A percentile compares a stretch with the other conserved stretches of the same genome.
phyloP scores from a whole-genome alignment of 2,888 invertebrate species.

The Heliconius ethilla region DNA sequence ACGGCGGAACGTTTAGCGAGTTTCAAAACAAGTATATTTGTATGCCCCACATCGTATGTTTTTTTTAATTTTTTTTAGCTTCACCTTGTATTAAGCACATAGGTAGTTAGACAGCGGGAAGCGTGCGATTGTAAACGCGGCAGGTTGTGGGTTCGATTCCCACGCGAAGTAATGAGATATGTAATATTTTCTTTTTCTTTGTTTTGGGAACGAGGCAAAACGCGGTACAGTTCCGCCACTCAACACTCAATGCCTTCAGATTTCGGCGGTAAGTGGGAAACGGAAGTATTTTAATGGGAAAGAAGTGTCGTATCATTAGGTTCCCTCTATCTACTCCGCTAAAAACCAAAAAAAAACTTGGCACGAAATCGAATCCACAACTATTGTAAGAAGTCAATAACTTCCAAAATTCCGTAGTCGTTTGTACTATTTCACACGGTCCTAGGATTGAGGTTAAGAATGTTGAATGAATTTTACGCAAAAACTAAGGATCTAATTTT shows the following conservation, averaged over 20 bases:
- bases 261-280: neutral
- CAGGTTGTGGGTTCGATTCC: too few species aligned
- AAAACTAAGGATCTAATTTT: neutral
- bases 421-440: constrained; percentile 8
- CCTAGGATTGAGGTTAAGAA: constrained; percentile 1
- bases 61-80: neutral
- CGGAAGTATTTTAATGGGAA: neutral
- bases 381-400: neutral
- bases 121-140: too few species aligned
- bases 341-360: neutral
- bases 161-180: neutral
- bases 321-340: too few species aligned
- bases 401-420: neutral
- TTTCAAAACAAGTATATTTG: constrained; percentile 31
- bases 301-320: neutral
- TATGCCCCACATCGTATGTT: constrained; percentile 3
- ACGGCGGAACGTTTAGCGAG: constrained; percentile 33
- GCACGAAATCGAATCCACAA: neutral
- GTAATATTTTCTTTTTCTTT: neutral
- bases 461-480: neutral
- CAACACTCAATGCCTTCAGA: neutral
- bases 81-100: too few species aligned
- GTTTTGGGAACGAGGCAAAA: neutral
- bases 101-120: too few species aligned
- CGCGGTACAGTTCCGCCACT: neutral